Percentiles rank a stretch among this genome's conserved stretches.
phyloP scores from a whole-genome alignment of 2,888 invertebrate species.

The Tiliacea aurago region DNA sequence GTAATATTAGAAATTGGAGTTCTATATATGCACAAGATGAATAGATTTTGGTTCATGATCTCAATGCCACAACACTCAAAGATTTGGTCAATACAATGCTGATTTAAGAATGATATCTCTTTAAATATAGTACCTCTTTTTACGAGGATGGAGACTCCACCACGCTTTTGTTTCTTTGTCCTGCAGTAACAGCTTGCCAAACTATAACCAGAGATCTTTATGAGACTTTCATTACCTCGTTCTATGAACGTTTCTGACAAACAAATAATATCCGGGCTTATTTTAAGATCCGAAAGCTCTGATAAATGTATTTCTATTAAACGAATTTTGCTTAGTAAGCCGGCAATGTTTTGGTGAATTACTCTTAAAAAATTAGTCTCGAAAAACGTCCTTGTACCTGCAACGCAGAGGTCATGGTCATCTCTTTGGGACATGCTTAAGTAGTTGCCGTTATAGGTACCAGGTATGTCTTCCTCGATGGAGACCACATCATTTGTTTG shows the following conservation, averaged over 20 bases:
- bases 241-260: not conserved
- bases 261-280: not conserved
- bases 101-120: no score
- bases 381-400: not conserved
- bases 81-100: no score
- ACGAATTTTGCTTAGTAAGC: not conserved
- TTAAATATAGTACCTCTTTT: no score
- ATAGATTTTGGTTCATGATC: not conserved
- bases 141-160: no score
- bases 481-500: not conserved
- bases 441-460: not conserved
- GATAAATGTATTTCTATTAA: not conserved
- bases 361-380: not conserved
- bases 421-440: not conserved
- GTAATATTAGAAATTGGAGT: not conserved
- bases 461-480: not conserved
- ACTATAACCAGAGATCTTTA: no score
- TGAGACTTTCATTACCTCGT: no score
- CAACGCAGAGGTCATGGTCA: not conserved
- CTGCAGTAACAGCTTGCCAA: no score
- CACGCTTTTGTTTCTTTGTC: no score
- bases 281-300: not conserved
- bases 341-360: conserved; percentile 1
- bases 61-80: not conserved
- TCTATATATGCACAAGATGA: not conserved